Evolutionary conservation across 2,888 invertebrate species (phyloP).

Genomic region (Onthophagus sagittarius): DNA sequence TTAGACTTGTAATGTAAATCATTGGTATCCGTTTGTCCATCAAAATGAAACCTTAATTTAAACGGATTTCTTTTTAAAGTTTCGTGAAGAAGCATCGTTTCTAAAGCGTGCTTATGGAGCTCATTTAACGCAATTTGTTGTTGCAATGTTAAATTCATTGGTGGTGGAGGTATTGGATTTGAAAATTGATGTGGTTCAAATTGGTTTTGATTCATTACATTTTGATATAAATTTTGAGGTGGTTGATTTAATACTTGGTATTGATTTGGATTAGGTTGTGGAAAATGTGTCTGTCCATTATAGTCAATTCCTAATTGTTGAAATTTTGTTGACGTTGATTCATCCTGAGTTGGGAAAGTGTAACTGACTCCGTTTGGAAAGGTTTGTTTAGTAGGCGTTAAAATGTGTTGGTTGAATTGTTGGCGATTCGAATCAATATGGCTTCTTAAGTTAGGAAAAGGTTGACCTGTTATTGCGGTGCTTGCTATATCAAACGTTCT

Average conservation of each 20-base stretch:
- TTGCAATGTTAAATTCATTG: slow-evolving; percentile 19
- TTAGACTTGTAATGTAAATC: slow-evolving; percentile 26
- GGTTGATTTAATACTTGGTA: not conserved
- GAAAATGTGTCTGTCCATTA: not conserved
- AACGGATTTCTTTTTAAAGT: slow-evolving; percentile 31
- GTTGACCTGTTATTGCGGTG: slow-evolving; percentile 31
- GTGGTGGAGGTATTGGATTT: slow-evolving; percentile 15
- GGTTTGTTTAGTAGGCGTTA: slow-evolving; percentile 8
- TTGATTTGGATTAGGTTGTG: not conserved
- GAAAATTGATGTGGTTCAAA: not conserved
- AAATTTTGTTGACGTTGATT: not conserved
- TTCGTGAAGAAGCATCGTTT: slow-evolving; percentile 31
- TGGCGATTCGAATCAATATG: too few relatives aligned
- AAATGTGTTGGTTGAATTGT: not conserved
- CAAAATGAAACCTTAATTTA: slow-evolving; percentile 34
- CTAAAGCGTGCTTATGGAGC: slow-evolving; percentile 30
- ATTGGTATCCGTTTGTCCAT: slow-evolving; percentile 33
- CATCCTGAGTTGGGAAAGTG: slow-evolving; percentile 20
- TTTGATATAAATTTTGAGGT: not conserved
- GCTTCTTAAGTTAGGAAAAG: slow-evolving; percentile 5
- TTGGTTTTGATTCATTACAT: not conserved
- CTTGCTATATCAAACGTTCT: slow-evolving; percentile 32
- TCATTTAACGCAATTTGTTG: slow-evolving; percentile 32
- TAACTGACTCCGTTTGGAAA: slow-evolving; percentile 27
- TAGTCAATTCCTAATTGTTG: not conserved